Percentiles rank a stretch among this genome's conserved stretches.
Conservation (phyloP, 2,888 invertebrate genomes). For the Caenorhabditis doughertyi region DNA sequence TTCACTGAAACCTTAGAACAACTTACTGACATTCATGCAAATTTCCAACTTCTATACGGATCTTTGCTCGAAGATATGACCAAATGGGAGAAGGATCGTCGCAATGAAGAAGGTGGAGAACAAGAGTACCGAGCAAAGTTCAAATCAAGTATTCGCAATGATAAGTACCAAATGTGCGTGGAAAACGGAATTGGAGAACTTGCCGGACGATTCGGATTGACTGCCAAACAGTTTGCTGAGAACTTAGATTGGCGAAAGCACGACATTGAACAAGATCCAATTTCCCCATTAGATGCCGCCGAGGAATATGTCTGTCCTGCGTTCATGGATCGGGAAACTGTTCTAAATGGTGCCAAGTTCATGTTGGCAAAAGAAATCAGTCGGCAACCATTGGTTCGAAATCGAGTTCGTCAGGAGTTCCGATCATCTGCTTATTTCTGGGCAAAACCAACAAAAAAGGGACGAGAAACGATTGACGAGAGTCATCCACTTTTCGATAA, state of each 20-base stretch:
- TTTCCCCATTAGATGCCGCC: conserved; percentile 60
- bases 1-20: conserved; percentile 92
- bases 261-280: conserved; percentile 69
- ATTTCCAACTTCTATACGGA: conserved; percentile 91
- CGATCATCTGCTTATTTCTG: conserved; percentile 91
- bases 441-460: conserved; percentile 92
- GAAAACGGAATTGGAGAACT: conserved; percentile 78
- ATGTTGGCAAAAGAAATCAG: conserved; percentile 96
- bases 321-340: conserved; percentile 89
- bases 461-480: conserved; percentile 96
- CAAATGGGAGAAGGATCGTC: conserved; percentile 70
- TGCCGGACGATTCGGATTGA: conserved; percentile 91
- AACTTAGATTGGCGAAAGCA: conserved; percentile 86
- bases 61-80: conserved; percentile 85
- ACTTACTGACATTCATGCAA: conserved; percentile 93
- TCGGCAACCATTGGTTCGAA: conserved; percentile 88
- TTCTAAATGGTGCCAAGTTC: conserved; percentile 92
- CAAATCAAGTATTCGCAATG: conserved; percentile 71
- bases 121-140: conserved; percentile 57
- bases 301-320: conserved; percentile 66
- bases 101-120: conserved; percentile 34
- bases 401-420: conserved; percentile 70
- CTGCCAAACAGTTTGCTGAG: conserved; percentile 95
- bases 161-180: conserved; percentile 76
- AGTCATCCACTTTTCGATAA: conserved; percentile 87